Base-by-base conservation (phyloP, 2,888 invertebrate genomes). In the Eristalis pertinax region DNA sequence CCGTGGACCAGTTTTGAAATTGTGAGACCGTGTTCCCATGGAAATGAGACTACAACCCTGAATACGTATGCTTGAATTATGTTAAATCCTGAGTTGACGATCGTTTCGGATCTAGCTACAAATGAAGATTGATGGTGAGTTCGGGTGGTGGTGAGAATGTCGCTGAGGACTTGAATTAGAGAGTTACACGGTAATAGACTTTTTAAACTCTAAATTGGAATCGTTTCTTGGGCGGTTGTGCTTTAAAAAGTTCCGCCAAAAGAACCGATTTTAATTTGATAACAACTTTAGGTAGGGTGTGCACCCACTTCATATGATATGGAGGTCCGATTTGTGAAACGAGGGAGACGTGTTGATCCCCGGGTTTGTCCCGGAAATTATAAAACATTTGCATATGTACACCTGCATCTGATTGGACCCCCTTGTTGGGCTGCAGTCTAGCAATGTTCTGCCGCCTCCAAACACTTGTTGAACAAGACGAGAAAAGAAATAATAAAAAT, bases 11-110 rank as follows among this genome's bases (percentile, higher is more conserved):
- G 76, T 76, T 76, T 70, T 65, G 29, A 13, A 60, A 32, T 76
- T 65, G 75, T 80, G 68, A 69, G 68, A 80, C 68, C 56, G 56
- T 84, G 63, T 79, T 84, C 83, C 74, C 63, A 84, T 76, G 68
- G 50, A 79, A 80, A 84, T 75, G 58, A 76, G 62, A 63, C 79
- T 64, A 11, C 24, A 41, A 24, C 41, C 76, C 62, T 84, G 87
- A 87, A 87, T 87, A 87, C 69, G 76, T 84, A 87, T 87, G 87
- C 62, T 60, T 87, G 87, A 84, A 87, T 87, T 87, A 87, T 87
- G 87, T 75, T 79, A 87, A 87, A 80, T 76, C 67, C 50, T 24
- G 50, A 79, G 72, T 68, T 84, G 70, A 72, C 78, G 72, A 76
- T 60, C 79, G 72, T 76, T 77, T 84, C 60, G 72, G 7, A 67